These are phyloP conservation scores for Eumeta japonica DNA, from an alignment of 1,140 invertebrate species.

Conservation along the genomic window DNA sequence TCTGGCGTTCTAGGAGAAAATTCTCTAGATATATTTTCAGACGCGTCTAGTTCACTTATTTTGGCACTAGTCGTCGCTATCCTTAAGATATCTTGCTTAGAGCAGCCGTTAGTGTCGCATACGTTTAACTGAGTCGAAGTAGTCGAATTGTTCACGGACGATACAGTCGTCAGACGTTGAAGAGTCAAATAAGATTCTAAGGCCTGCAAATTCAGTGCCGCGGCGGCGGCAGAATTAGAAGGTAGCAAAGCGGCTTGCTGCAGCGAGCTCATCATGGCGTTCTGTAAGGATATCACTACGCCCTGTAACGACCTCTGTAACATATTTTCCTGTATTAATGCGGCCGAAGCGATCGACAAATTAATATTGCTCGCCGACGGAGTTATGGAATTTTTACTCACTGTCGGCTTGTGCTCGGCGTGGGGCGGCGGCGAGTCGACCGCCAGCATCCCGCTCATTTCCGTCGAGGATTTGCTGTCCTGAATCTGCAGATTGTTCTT, in stretches of 20 bases:
- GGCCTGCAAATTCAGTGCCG: conserved; percentile 77
- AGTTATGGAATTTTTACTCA: conserved; percentile 49
- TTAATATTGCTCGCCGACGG: conserved; percentile 47
- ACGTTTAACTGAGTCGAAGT: conserved; percentile 26
- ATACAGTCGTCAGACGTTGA: conserved; percentile 65
- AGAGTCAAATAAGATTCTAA: conserved; percentile 79
- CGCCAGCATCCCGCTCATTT: conserved; percentile 42
- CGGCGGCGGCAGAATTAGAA: conserved; percentile 73
- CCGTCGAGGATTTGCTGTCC: conserved; percentile 39
- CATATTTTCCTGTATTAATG: conserved; percentile 58
- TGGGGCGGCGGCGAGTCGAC: conserved; percentile 34
- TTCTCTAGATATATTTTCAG: conserved; percentile 37
- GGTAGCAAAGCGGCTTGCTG: conserved; percentile 75
- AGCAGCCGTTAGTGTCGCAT: conserved; percentile 30
- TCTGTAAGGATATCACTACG: conserved; percentile 73
- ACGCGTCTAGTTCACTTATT: conserved; percentile 60
- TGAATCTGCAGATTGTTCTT: conserved; percentile 56
- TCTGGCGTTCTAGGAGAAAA: conserved; percentile 51
- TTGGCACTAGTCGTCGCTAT: conserved; percentile 59
- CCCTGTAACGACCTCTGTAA: conserved; percentile 67
- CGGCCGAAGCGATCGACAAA: conserved; percentile 53
- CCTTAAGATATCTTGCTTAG: conserved; percentile 59
- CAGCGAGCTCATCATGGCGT: conserved; percentile 72
- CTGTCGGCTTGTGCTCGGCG: conserved; percentile 33
- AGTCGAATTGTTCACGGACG: conserved; percentile 41